Conservation (phyloP, 2,797 vertebrate genomes). For the Gymnocypris eckloni region DNA sequence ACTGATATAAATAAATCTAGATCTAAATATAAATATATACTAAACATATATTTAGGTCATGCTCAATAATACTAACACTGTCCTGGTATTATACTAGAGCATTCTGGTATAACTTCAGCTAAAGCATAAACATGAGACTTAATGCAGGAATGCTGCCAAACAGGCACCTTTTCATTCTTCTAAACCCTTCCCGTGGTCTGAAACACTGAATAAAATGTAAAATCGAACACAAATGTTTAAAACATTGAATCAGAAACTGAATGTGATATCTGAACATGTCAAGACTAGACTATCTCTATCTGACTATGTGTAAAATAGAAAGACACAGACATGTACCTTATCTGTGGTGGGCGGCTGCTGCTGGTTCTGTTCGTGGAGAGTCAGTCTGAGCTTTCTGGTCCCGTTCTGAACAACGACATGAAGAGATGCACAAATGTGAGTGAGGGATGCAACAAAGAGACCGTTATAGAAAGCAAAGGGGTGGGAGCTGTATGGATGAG, state of each 20-base stretch:
- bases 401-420: constrained; percentile 75
- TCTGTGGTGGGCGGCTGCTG: constrained; percentile 64
- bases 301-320: background rate
- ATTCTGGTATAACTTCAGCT: background rate
- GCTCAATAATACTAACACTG: background rate
- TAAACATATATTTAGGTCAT: background rate
- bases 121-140: constrained; percentile 1
- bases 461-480: constrained; percentile 67
- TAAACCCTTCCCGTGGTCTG: background rate
- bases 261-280: constrained; percentile 1
- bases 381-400: constrained; percentile 84
- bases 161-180: background rate
- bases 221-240: background rate
- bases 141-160: background rate
- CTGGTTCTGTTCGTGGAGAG: constrained; percentile 81
- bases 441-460: constrained; percentile 68
- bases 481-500: constrained; percentile 64
- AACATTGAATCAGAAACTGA: too few relatives aligned
- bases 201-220: background rate
- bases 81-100: background rate
- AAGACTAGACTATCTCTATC: background rate
- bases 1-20: background rate
- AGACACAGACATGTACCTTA: constrained; percentile 76
- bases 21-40: background rate
- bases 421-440: constrained; percentile 53